Evolutionary conservation across 2,113 vertebrate genomes (phyloP).

Genomic region (Ia io): DNA sequence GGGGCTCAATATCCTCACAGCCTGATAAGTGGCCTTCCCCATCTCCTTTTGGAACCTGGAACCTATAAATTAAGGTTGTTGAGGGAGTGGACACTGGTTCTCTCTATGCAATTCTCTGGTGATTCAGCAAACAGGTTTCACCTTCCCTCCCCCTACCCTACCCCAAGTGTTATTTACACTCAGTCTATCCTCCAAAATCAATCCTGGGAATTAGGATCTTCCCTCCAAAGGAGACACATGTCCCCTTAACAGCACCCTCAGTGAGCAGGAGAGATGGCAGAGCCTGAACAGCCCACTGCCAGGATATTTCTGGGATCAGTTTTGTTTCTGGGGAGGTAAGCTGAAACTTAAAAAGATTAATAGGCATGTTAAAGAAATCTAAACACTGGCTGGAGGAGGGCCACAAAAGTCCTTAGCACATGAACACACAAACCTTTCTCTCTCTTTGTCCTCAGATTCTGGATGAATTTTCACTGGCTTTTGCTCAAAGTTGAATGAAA

Average conservation of each 20-base stretch:
- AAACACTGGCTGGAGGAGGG: conserved; percentile 54
- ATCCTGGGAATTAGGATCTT: conserved; percentile 5
- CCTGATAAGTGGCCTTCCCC: not conserved
- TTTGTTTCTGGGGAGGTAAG: not conserved
- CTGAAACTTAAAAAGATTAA: conserved; percentile 56
- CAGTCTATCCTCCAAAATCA: not conserved
- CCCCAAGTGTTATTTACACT: not conserved
- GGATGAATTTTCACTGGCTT: not conserved
- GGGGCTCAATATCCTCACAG: not conserved
- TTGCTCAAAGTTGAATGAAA: not conserved
- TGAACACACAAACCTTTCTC: not conserved
- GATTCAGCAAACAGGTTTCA: not conserved
- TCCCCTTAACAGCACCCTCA: not conserved
- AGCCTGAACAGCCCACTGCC: not conserved
- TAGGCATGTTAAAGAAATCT: conserved; percentile 51
- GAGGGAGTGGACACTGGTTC: not conserved
- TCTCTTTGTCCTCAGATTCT: not conserved
- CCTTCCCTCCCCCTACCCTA: too few relatives aligned
- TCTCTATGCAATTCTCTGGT: not conserved
- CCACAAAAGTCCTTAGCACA: conserved; percentile 51
- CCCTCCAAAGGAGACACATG: not conserved
- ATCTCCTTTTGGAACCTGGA: not conserved
- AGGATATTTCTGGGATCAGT: not conserved
- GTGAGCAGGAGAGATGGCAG: not conserved
- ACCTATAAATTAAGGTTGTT: conserved; percentile 6